phyloP scores from a whole-genome alignment of 2,113 vertebrate species.

The Polypterus bichir region DNA sequence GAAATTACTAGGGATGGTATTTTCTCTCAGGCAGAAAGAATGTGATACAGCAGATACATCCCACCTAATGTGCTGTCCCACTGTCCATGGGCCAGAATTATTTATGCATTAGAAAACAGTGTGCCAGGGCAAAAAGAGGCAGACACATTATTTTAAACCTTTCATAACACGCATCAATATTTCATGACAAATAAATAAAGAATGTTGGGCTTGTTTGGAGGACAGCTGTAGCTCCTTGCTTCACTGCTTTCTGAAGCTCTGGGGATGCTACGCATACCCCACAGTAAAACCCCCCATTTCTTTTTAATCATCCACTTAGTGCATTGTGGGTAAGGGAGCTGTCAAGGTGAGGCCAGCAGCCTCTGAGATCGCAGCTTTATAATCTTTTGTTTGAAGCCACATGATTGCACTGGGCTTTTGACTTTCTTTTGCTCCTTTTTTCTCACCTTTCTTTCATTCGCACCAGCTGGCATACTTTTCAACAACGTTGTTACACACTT shows the following conservation, averaged over 20 bases:
- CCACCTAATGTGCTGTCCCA: constrained; percentile 67
- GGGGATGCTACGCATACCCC: constrained; percentile 81
- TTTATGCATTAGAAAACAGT: constrained; percentile 98
- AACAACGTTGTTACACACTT: neutral
- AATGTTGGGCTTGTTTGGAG: constrained; percentile 95
- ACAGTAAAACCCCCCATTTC: constrained; percentile 95
- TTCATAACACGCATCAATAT: constrained; percentile 99
- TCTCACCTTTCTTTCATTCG: constrained; percentile 10
- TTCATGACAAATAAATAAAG: constrained; percentile 99
- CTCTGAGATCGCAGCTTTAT: constrained; percentile 28
- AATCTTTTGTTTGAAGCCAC: constrained; percentile 26
- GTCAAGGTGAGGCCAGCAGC: constrained; percentile 76
- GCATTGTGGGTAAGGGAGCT: constrained; percentile 80
- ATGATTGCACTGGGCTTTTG: constrained; percentile 24
- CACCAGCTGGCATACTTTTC: constrained; percentile 14
- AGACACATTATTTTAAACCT: constrained; percentile 99
- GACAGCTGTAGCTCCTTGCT: constrained; percentile 96
- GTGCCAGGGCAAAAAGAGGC: constrained; percentile 61
- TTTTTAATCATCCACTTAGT: constrained; percentile 99
- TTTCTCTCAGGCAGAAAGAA: constrained; percentile 99
- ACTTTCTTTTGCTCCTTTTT: constrained; percentile 18
- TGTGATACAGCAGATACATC: constrained; percentile 84
- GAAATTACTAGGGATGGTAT: constrained; percentile 97
- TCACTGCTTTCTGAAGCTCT: constrained; percentile 73
- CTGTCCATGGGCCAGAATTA: constrained; percentile 83